Percentiles rank a stretch among this genome's conserved stretches.
These are phyloP conservation scores for Drosophila setifemur DNA, from an alignment of 1,140 invertebrate genomes.

Conservation along the genomic window DNA sequence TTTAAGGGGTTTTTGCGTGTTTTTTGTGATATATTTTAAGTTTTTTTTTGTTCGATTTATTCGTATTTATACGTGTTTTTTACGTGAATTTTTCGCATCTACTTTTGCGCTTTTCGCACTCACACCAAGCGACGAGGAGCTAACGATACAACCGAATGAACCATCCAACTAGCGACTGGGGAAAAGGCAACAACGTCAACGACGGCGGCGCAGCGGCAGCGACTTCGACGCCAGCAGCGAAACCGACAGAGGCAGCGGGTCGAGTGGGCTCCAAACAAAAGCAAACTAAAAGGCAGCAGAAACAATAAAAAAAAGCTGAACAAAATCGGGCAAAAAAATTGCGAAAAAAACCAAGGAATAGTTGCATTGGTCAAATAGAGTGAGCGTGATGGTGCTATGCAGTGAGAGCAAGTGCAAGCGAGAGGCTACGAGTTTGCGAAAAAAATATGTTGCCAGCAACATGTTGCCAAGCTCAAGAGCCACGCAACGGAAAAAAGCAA, in stretches of 20 bases:
- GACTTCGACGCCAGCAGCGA: conserved; percentile 1
- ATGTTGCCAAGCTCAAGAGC: conserved; percentile 21
- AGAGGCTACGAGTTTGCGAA: not conserved
- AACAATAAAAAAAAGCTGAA: not conserved
- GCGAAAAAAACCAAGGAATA: conserved; percentile 9
- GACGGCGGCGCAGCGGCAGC: conserved; percentile 20
- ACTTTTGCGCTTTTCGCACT: conserved; percentile 43
- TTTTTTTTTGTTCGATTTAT: not conserved
- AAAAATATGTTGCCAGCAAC: conserved; percentile 38
- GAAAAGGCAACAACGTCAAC: conserved; percentile 40
- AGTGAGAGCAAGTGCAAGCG: too few relatives aligned
- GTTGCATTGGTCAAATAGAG: conserved; percentile 24
- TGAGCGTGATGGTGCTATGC: too few relatives aligned
- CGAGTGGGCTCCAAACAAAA: conserved; percentile 70
- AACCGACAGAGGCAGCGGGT: conserved; percentile 13
- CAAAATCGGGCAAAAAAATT: conserved; percentile 13
- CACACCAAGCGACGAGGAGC: conserved; percentile 78
- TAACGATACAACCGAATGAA: conserved; percentile 79
- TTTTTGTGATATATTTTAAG: not conserved
- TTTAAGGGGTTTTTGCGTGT: not conserved
- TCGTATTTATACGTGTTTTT: not conserved
- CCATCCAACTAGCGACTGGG: conserved; percentile 57
- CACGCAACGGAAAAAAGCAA: conserved; percentile 20
- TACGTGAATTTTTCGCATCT: not conserved
- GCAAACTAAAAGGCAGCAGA: conserved; percentile 48